These are phyloP conservation scores for Struthidea cinerea DNA, from an alignment of 2,113 vertebrate species.

Conservation along the genomic window DNA sequence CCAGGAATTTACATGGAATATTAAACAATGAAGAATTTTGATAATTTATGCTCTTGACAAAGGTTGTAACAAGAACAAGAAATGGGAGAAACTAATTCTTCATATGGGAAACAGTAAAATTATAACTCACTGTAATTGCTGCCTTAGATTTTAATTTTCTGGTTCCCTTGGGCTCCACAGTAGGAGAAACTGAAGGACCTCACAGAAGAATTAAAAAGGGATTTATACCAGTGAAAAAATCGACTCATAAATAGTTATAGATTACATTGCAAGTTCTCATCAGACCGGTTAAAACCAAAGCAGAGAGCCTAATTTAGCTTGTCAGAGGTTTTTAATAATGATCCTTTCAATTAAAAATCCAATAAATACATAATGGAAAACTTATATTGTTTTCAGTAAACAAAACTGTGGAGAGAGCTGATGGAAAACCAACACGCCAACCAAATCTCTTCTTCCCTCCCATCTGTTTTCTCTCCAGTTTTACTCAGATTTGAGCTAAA, in stretches of 20 bases:
- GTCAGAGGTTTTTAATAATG: background rate
- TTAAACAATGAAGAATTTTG: background rate
- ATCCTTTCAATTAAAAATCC: background rate
- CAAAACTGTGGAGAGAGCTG: background rate
- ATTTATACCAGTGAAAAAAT: background rate
- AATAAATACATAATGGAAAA: background rate
- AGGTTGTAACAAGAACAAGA: conserved; percentile 23
- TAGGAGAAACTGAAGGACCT: background rate
- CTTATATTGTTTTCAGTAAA: background rate
- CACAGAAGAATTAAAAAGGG: background rate
- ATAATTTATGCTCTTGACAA: conserved; percentile 11
- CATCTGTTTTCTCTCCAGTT: background rate
- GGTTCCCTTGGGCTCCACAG: conserved; percentile 20
- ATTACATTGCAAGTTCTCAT: background rate
- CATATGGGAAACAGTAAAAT: conserved; percentile 24
- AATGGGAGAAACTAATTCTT: conserved; percentile 27
- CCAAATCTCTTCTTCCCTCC: background rate
- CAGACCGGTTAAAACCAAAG: background rate
- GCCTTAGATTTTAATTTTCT: conserved; percentile 40
- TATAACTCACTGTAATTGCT: conserved; percentile 12
- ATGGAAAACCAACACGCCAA: background rate
- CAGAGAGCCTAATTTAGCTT: background rate
- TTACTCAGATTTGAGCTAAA: background rate
- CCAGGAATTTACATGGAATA: background rate
- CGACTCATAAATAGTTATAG: conserved; percentile 28